Percentiles rank a stretch among this genome's conserved stretches.
Conservation (phyloP, 2,888 invertebrate genomes). For the Heliconius hortense region DNA sequence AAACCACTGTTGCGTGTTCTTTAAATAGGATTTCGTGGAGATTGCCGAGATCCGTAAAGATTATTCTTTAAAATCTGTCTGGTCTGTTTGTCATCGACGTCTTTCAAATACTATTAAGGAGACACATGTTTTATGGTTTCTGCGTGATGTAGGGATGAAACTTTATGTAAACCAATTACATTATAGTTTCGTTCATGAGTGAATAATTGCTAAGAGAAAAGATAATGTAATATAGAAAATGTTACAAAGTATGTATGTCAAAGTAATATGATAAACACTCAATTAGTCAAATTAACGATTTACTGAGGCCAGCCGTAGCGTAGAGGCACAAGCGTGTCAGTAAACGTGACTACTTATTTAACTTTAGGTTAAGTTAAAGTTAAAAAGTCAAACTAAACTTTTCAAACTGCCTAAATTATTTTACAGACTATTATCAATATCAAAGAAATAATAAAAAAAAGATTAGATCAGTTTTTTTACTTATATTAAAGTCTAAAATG, state of each 20-base stretch:
- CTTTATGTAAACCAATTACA: slow-evolving; percentile 7
- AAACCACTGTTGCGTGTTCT: slow-evolving; percentile 77
- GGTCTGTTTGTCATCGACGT: slow-evolving; percentile 57
- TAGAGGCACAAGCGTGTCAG: too few species aligned
- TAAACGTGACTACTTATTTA: not conserved
- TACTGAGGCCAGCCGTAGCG: too few species aligned
- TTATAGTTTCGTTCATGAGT: not conserved
- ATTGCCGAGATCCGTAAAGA: slow-evolving; percentile 60
- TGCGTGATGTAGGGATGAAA: slow-evolving; percentile 7
- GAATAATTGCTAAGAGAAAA: not conserved
- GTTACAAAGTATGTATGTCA: not conserved
- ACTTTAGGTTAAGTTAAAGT: not conserved
- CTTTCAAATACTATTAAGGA: slow-evolving; percentile 67
- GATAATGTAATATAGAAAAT: not conserved
- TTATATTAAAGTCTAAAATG: too few species aligned
- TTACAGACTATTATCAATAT: too few species aligned
- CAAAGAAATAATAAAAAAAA: too few species aligned
- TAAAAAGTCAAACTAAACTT: not conserved
- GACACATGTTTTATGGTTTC: slow-evolving; percentile 52
- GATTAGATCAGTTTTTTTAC: too few species aligned
- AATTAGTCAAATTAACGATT: not conserved
- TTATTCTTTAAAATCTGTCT: slow-evolving; percentile 52
- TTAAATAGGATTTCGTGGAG: slow-evolving; percentile 74
- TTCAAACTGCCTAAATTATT: not conserved
- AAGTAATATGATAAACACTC: not conserved